Evolutionary conservation across 2,113 vertebrate genomes (phyloP).

Genomic region (Macquaria ambigua): DNA sequence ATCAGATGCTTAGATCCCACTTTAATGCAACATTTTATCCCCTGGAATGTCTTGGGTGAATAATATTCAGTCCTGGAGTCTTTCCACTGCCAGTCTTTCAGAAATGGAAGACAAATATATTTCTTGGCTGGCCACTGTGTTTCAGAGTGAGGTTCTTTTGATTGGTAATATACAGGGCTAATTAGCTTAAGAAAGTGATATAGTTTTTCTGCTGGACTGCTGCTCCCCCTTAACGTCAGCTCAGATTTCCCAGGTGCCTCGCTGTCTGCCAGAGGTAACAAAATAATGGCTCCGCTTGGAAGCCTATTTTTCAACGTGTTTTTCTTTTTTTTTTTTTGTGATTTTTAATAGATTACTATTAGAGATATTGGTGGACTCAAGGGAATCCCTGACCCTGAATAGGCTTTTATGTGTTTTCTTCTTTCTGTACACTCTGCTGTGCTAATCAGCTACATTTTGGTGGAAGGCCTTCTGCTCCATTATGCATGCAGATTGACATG

Average conservation of each 20-base stretch:
- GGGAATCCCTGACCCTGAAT: constrained; percentile 65
- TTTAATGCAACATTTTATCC: constrained; percentile 61
- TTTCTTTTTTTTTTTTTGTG: constrained; percentile 44
- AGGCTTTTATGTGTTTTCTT: constrained; percentile 42
- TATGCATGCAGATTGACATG: constrained; percentile 31
- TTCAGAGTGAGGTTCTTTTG: constrained; percentile 70
- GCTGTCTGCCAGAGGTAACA: constrained; percentile 84
- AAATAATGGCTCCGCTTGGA: constrained; percentile 75
- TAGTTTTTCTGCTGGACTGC: constrained; percentile 64
- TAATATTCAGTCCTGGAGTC: constrained; percentile 59
- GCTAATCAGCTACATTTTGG: constrained; percentile 33
- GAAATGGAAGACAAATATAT: constrained; percentile 82
- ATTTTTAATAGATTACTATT: constrained; percentile 79
- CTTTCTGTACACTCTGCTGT: constrained; percentile 2
- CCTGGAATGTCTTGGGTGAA: constrained; percentile 64
- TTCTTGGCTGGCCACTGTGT: constrained; percentile 80
- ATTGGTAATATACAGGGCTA: constrained; percentile 80
- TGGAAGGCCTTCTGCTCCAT: constrained; percentile 38
- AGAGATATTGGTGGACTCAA: constrained; percentile 64
- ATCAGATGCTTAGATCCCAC: constrained; percentile 57
- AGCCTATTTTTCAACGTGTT: constrained; percentile 63
- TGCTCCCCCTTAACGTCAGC: constrained; percentile 70
- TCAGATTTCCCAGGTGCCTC: constrained; percentile 86
- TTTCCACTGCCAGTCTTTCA: constrained; percentile 71
- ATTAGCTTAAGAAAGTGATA: constrained; percentile 82